Conservation (phyloP, 2,113 vertebrate genomes). For the Tragulus kanchil region DNA sequence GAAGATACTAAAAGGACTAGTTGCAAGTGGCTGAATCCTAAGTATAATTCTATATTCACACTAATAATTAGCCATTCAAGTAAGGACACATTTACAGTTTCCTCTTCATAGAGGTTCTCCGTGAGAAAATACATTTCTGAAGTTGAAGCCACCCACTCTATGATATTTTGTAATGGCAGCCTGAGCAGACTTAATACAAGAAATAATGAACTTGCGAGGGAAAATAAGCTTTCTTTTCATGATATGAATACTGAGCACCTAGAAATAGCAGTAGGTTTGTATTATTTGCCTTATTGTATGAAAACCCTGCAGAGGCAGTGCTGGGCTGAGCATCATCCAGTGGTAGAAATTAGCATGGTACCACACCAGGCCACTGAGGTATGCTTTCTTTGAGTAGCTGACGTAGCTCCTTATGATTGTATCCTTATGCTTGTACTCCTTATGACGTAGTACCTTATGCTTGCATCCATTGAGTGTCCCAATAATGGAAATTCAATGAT, state of each 20-base stretch:
- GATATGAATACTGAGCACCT: not conserved
- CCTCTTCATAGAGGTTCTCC: too few species aligned
- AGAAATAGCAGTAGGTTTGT: not conserved
- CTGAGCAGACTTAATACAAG: not conserved
- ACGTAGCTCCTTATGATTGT: accelerated
- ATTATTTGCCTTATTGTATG: not conserved
- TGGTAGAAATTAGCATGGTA: not conserved
- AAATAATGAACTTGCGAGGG: not conserved
- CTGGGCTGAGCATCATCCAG: too few species aligned
- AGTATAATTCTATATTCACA: not conserved
- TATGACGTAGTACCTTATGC: not conserved
- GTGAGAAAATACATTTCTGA: not conserved
- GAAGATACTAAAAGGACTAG: not conserved
- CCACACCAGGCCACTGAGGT: not conserved
- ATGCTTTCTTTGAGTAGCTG: too few species aligned
- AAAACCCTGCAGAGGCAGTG: not conserved
- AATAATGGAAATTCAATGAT: not conserved
- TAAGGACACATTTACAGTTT: not conserved
- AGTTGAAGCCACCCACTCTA: not conserved
- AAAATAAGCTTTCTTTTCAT: not conserved
- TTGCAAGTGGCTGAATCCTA: not conserved
- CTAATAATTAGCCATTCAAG: not conserved
- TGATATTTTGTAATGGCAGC: not conserved
- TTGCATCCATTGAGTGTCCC: not conserved
- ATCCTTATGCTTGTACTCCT: too few species aligned